phyloP scores from a whole-genome alignment of 2,888 invertebrate species.

The Drosophila barbarae region DNA sequence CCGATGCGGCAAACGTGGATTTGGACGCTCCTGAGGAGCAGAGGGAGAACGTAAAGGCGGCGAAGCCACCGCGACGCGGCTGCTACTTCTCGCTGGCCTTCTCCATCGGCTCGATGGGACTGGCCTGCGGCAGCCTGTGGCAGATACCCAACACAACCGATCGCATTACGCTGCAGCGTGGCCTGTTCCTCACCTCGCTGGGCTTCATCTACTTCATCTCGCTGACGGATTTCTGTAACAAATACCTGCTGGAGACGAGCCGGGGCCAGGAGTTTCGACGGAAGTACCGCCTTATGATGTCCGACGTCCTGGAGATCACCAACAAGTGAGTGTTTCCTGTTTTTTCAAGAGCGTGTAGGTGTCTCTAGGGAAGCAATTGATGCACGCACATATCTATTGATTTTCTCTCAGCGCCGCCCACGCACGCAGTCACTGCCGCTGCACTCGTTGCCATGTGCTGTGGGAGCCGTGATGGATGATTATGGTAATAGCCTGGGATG shows the following conservation, averaged over 20 bases:
- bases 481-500: not conserved
- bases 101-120: slow-evolving; percentile 78
- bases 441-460: slow-evolving; percentile 11
- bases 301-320: slow-evolving; percentile 86
- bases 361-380: not conserved
- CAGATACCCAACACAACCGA: slow-evolving; percentile 79
- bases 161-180: slow-evolving; percentile 83
- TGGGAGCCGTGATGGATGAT: slow-evolving; percentile 1
- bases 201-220: slow-evolving; percentile 86
- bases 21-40: not conserved
- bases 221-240: slow-evolving; percentile 84
- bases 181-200: slow-evolving; percentile 82
- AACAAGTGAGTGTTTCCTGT: slow-evolving; percentile 84
- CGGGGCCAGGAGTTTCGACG: slow-evolving; percentile 83
- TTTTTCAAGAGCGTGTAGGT: not conserved
- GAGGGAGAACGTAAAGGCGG: not conserved
- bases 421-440: slow-evolving; percentile 10
- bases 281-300: slow-evolving; percentile 84
- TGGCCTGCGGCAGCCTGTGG: slow-evolving; percentile 78
- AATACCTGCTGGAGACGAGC: slow-evolving; percentile 82
- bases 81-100: slow-evolving; percentile 79
- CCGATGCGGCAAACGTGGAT: not conserved
- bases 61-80: slow-evolving; percentile 47
- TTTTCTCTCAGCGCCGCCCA: slow-evolving; percentile 33
- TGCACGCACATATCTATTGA: slow-evolving; percentile 35